Base-by-base conservation (phyloP, 2,797 vertebrate genomes). In the Amblyopsis hoosieri region DNA sequence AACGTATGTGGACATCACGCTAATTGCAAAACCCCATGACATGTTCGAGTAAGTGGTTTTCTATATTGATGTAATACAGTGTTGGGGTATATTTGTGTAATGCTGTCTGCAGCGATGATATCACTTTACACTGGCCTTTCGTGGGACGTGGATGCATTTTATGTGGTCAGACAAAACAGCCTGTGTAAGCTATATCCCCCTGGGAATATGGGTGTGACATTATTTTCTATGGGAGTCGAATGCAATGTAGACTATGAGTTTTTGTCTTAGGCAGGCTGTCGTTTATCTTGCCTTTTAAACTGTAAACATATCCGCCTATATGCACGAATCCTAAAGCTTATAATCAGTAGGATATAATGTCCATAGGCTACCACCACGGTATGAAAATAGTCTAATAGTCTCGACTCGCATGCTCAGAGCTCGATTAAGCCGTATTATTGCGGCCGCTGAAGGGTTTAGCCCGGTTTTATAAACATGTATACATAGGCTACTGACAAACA, bases 41-140 rank as follows among this genome's bases (percentile, higher is more conserved):
- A 93, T 93, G 92, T 93, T 93, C 73, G 92, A 93, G 92, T 93
- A 86, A 93, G 92, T 93, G 84, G 37, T 42, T 42, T 42, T 42
- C 31, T 55, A 47, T 12, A 12, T 51, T n/a, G 8, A 0, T 47
- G 14, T 31, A 4, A 31, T 54, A 37, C 15, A 42, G n/a, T 49
- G 58, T 47, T 10, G 50, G 57, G 17, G 23, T 4, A 29, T 29
- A 12, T 0, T n/a, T 19, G 66, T 37, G 64, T 4, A 13, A 15
- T 45, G 12, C 33, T 65, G 11, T 29, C 23, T 17, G 37, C 37
- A 42, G 37, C 37, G 37, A 42, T 7, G 9, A 42, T 42, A 42
- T 42, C 37, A 7, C 7, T 54, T 65, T 29, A 57, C 55, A 0
- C 3, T n/a, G 8, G 6, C 2, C 37, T 58, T 4, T 12, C 54